A percentile compares a stretch with the other conserved stretches of the same genome.
Conservation (phyloP, 2,797 vertebrate species). For the Lateolabrax maculatus region DNA sequence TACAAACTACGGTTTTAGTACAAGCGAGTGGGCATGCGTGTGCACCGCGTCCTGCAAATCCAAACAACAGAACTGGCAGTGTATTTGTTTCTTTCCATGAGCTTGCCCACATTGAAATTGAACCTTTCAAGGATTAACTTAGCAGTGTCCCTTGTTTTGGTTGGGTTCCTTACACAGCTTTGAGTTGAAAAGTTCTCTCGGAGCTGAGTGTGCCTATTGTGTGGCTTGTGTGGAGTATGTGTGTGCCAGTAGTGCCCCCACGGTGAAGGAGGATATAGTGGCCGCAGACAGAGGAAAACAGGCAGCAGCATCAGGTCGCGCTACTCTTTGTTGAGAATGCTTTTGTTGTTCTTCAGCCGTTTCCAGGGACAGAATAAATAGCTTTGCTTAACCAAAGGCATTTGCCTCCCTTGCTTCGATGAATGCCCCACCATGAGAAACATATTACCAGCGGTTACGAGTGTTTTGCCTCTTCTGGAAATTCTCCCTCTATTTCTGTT, state of each 20-base stretch:
- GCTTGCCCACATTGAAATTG: conserved; percentile 65
- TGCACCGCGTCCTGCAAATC: conserved; percentile 50
- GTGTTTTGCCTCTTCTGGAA: conserved; percentile 57
- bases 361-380: conserved; percentile 83
- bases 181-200: conserved; percentile 72
- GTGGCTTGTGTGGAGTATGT: conserved; percentile 46
- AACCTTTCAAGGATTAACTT: conserved; percentile 61
- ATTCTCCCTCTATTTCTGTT: conserved; percentile 51
- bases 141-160: conserved; percentile 63
- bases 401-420: conserved; percentile 66
- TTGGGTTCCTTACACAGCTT: conserved; percentile 53
- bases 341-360: conserved; percentile 75
- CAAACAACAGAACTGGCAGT: conserved; percentile 61
- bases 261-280: conserved; percentile 40
- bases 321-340: conserved; percentile 68
- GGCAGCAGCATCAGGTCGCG: conserved; percentile 65
- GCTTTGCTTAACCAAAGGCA: conserved; percentile 78
- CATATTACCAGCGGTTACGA: conserved; percentile 74
- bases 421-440: conserved; percentile 80
- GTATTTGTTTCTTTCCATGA: conserved; percentile 64
- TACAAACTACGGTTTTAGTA: conserved; percentile 32
- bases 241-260: conserved; percentile 50
- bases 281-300: conserved; percentile 62
- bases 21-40: conserved; percentile 55
- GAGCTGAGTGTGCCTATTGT: conserved; percentile 51